phyloP scores from a whole-genome alignment of 2,113 vertebrate species.

The Hydrochoerus hydrochaeris region DNA sequence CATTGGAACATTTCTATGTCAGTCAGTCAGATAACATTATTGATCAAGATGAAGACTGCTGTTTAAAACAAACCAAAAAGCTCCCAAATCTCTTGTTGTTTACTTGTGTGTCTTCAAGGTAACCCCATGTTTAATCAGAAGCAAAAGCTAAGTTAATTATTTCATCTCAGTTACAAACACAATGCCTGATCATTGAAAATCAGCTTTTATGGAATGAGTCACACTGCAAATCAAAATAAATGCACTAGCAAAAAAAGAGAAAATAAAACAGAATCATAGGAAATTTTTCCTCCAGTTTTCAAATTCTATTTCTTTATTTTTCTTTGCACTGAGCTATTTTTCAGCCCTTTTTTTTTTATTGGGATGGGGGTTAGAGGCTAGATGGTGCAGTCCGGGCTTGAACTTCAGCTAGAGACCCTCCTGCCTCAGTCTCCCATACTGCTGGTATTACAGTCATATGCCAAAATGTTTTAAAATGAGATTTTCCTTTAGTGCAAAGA shows the following conservation, averaged over 20 bases:
- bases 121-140: background rate
- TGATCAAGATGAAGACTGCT: background rate
- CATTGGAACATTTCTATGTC: background rate
- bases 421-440: background rate
- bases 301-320: background rate
- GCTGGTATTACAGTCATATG: background rate
- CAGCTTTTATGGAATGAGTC: background rate
- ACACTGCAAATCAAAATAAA: background rate
- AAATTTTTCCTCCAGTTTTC: background rate
- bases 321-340: background rate
- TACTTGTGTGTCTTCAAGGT: background rate
- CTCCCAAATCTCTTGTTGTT: background rate
- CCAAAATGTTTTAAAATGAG: background rate
- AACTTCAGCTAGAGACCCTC: background rate
- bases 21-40: background rate
- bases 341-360: background rate
- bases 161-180: background rate
- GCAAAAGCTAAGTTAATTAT: accelerated
- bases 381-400: background rate
- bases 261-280: background rate
- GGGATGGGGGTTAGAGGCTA: background rate
- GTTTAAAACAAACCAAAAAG: background rate
- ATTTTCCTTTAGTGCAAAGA: background rate
- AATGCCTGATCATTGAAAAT: too few relatives aligned
- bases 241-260: too few relatives aligned